Percentiles rank a stretch among this genome's conserved stretches.
phyloP scores from a whole-genome alignment of 2,797 vertebrate genomes.

The Poeciliopsis presidionis region DNA sequence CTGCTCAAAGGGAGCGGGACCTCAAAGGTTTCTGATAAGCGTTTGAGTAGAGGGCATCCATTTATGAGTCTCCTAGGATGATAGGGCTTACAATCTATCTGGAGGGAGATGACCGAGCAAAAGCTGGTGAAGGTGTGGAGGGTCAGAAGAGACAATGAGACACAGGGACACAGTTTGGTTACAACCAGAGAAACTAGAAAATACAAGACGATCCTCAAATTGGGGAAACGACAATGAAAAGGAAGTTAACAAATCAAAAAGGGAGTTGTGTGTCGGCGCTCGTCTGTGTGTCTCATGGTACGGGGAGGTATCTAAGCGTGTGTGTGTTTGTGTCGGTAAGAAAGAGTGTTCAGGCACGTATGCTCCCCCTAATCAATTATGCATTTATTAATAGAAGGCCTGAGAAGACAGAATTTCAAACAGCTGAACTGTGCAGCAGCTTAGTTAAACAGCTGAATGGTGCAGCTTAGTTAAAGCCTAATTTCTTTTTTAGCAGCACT shows the following conservation, averaged over 20 bases:
- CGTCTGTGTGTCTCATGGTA: conserved; percentile 27
- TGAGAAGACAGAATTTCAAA: conserved; percentile 83
- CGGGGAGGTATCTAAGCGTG: conserved; percentile 41
- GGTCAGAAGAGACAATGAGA: conserved; percentile 54
- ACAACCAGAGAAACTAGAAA: conserved; percentile 40
- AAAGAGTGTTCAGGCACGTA: conserved; percentile 74
- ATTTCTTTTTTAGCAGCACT: conserved; percentile 82
- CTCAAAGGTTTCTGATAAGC: conserved; percentile 86
- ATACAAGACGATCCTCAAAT: conserved; percentile 44
- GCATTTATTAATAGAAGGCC: conserved; percentile 82
- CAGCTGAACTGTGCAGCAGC: conserved; percentile 79
- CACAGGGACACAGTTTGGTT: conserved; percentile 47
- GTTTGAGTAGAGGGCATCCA: conserved; percentile 81
- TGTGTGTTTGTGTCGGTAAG: conserved; percentile 63
- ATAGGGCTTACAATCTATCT: conserved; percentile 79
- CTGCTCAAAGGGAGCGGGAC: conserved; percentile 73
- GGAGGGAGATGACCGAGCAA: conserved; percentile 62
- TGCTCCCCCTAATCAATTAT: conserved; percentile 79
- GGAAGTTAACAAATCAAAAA: conserved; percentile 36
- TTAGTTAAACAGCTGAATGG: conserved; percentile 83
- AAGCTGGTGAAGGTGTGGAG: conserved; percentile 54
- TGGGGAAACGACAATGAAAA: conserved; percentile 45
- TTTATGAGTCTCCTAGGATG: conserved; percentile 80
- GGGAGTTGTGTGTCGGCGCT: conserved; percentile 27
- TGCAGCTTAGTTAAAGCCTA: conserved; percentile 83